Base-by-base conservation (phyloP, 2,797 vertebrate species). In the Brachyalestes nurse region DNA sequence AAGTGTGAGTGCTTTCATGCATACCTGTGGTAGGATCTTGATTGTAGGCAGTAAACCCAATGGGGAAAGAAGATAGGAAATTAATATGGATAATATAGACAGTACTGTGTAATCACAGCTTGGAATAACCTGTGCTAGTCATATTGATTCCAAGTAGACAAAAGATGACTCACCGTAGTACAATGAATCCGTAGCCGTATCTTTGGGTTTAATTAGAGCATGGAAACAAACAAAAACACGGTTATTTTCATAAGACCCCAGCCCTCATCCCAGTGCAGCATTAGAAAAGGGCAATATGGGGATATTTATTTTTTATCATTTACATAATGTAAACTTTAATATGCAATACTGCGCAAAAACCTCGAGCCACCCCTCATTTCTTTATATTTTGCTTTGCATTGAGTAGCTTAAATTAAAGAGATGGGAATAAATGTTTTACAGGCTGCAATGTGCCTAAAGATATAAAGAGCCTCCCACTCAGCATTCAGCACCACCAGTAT, bases 1-100 rank as follows among this genome's bases (percentile, higher is more conserved):
- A 55, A 42, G 40, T 58, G 71, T 49, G 42, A 45, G 19, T 77
- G 25, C 17, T 60, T 75, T 75, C 7, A 40, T 73, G 62, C 82
- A 16, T 93, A 95, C 94, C 94, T 93, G 93, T 91, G 49, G 66
- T 84, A 25, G 79, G n/a, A 28, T 95, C 94, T 94, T 87, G 47
- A 38, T 60, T 6, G 47, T 47, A 70, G 28, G 74, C 71, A 74
- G 42, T 61, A 16, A 77, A 53, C 71, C 38, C 57, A 60, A 69
- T 73, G 51, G 66, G 64, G 28, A 66, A 34, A 72, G 5, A 78
- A 28, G 1, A 83, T 5, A 64, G 21, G 3, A 42, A 8, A 34
- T 62, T 8, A 64, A 86, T 79, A 82, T 87, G 61, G 88, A 53
- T 23, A 12, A 0, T 28, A 45, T 60, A 38, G 47, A 42, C 64